A percentile compares a stretch with the other conserved stretches of the same genome.
phyloP scores from a whole-genome alignment of 2,113 vertebrate species.

The Neogale vison region DNA sequence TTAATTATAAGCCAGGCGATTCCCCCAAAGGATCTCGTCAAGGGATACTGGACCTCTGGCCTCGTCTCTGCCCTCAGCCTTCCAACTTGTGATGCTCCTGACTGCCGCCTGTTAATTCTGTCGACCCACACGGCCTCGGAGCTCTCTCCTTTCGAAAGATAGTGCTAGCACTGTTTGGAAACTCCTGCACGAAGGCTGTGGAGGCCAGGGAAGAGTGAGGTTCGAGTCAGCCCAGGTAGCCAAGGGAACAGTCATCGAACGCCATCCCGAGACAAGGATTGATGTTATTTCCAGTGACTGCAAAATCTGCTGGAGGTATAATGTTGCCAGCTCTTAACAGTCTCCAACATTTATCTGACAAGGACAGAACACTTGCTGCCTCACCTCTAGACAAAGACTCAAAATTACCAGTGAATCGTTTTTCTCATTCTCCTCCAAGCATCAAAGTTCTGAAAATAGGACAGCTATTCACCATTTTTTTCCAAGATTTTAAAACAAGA shows the following conservation, averaged over 20 bases:
- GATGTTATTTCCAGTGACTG: conserved; percentile 68
- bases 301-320: conserved; percentile 58
- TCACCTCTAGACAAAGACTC: conserved; percentile 75
- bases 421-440: conserved; percentile 32
- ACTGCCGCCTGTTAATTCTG: not conserved
- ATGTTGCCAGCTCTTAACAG: conserved; percentile 60
- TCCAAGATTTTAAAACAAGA: not conserved
- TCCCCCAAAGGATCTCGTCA: conserved; percentile 17
- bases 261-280: conserved; percentile 29
- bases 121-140: not conserved
- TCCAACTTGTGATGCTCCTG: not conserved
- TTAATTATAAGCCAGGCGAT: not conserved
- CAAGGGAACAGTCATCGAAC: not conserved
- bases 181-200: not conserved
- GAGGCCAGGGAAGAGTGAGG: not conserved
- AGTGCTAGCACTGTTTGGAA: not conserved
- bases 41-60: not conserved
- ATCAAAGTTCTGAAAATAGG: conserved; percentile 65
- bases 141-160: not conserved
- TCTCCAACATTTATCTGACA: conserved; percentile 69
- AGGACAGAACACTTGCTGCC: conserved; percentile 74
- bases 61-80: not conserved
- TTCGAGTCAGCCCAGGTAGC: not conserved
- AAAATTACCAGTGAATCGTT: conserved; percentile 70
- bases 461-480: conserved; percentile 18